A percentile compares a stretch with the other conserved stretches of the same genome.
Evolutionary conservation across 2,888 invertebrate genomes (phyloP).

Genomic region (Caenorhabditis sulstoni): DNA sequence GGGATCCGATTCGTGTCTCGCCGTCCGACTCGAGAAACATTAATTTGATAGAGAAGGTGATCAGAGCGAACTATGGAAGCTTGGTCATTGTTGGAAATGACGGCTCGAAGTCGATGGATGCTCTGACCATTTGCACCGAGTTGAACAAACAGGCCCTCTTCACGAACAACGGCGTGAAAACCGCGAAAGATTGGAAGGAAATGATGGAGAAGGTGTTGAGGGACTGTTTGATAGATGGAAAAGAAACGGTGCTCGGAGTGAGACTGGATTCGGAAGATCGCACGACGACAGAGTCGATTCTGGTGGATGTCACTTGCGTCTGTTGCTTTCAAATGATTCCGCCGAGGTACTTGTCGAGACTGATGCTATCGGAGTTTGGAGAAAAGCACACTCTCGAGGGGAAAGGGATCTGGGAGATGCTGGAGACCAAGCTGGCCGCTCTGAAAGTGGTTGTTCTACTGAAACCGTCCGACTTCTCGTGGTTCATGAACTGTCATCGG

Average conservation of each 20-base stretch:
- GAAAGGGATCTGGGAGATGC: constrained; percentile 56
- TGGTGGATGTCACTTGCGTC: constrained; percentile 39
- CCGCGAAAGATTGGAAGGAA: constrained; percentile 40
- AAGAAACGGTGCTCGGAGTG: constrained; percentile 28
- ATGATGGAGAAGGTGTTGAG: constrained; percentile 21
- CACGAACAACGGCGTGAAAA: constrained; percentile 30
- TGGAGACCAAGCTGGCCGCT: constrained; percentile 29
- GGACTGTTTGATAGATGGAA: constrained; percentile 54
- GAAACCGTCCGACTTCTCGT: constrained; percentile 46
- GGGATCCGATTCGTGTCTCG: constrained; percentile 13
- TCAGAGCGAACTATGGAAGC: constrained; percentile 15
- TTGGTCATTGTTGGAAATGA: constrained; percentile 41
- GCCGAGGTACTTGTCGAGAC: constrained; percentile 38
- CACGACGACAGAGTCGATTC: constrained; percentile 7
- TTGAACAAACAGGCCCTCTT: constrained; percentile 31
- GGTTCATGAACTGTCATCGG: constrained; percentile 47
- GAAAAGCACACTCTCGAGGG: constrained; percentile 61
- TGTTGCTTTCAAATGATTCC: constrained; percentile 43
- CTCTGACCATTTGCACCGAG: constrained; percentile 29
- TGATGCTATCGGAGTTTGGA: constrained; percentile 60
- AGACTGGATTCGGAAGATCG: background rate
- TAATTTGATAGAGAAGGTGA: constrained; percentile 46
- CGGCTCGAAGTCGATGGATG: constrained; percentile 12
- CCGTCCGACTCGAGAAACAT: constrained; percentile 30
- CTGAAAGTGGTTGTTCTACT: constrained; percentile 27